Base-by-base conservation (phyloP, 2,888 invertebrate genomes). In the Rhimphoctona megacephalus region DNA sequence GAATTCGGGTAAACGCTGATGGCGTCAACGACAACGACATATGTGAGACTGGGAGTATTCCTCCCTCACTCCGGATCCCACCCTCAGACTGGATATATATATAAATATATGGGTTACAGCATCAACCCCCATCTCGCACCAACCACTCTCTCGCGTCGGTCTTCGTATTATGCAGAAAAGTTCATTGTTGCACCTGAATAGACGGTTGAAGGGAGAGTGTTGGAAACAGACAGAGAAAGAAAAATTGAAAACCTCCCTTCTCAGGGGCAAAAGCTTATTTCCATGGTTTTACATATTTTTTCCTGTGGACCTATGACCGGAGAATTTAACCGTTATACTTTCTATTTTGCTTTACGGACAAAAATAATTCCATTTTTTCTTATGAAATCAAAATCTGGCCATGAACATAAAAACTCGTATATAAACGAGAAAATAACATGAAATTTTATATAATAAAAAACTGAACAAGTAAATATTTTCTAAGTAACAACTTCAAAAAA, bases 121-220 rank as follows among this genome's bases (percentile, higher is more conserved):
- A 39, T 72, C 80, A 57, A 80, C 72, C 79, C 86, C 83, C 70
- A 72, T 79, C 80, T 30, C 66, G 17, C 22, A 64, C 64, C 76
- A 80, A 83, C 83, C 85, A 83, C 85, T 89, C 85, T 86, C 87
- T 74, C 87, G 82, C 81, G 77, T 87, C 73, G 77, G 84, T 83
- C 87, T 82, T 70, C 90, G 89, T 89, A 91, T 91, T 91, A 92
- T 92, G 91, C 91, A 91, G 89, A 92, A 91, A 91, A 90, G 88
- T 90, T 91, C 88, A 91, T 92, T 91, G 92, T 91, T 88, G 90
- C 80, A 84, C 81, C 87, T 89, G 88, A 90, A 91, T 91, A 87
- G 90, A 85, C 87, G 88, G 80, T 81, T 67, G 86, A 88, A 84
- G 91, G 87, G 82, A 80, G 82, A 80, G 82, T 81, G 72, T 67